Conservation (phyloP, 2,797 vertebrate species). For the Peromyscus eremicus region DNA sequence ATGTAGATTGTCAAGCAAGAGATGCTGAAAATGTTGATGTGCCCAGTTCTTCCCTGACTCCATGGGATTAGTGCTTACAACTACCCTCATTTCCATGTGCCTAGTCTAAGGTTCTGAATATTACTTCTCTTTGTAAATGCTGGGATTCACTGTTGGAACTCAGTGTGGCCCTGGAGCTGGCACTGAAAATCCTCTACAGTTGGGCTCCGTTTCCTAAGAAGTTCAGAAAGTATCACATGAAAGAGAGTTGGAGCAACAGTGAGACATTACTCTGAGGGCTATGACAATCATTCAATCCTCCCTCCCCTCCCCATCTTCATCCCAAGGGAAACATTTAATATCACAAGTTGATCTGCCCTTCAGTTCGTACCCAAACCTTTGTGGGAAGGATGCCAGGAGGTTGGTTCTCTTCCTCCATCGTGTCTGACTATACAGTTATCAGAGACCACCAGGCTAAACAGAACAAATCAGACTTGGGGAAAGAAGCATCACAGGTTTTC, state of each 20-base stretch:
- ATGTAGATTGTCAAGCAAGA: not conserved
- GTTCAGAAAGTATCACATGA: not conserved
- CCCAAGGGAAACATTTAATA: slow-evolving; percentile 11
- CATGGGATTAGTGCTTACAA: not conserved
- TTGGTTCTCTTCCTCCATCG: not conserved
- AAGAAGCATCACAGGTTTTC: not conserved
- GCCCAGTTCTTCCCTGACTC: not conserved
- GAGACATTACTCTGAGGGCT: not conserved
- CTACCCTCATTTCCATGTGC: not conserved
- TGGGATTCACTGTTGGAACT: not conserved
- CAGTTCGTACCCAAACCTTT: not conserved
- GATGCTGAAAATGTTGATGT: not conserved
- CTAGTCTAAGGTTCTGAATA: not conserved
- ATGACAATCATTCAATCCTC: not conserved
- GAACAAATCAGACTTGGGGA: not conserved
- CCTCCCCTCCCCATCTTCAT: not conserved
- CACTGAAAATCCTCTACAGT: not conserved
- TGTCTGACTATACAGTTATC: not conserved
- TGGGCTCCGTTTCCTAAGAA: not conserved
- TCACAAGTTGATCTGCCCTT: not conserved
- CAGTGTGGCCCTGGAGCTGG: not conserved
- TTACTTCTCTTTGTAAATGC: not conserved
- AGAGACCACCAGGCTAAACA: not conserved
- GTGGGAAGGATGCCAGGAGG: slow-evolving; percentile 26
- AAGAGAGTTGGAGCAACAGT: not conserved